Evolutionary conservation across 2,797 vertebrate species (phyloP), one percentile per base, ranked within the genome.

Genomic region (Muscicapa comitata): DNA sequence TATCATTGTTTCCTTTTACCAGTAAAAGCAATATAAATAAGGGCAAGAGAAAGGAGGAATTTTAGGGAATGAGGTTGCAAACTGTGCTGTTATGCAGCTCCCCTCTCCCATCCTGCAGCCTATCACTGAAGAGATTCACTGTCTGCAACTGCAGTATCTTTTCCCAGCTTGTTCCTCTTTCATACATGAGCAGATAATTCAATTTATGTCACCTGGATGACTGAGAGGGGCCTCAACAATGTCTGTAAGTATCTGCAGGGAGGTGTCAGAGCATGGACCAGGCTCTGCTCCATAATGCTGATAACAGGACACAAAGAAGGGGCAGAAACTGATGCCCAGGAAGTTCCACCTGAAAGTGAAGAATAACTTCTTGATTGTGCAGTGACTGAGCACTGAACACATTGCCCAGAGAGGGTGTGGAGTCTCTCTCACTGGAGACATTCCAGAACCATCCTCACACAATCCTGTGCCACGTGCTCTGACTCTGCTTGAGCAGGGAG

Each of bases 21-120:
- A 93, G 23, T 24, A 85, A 91, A 75, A 89, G 38, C 74, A 93
- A 79, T n/a, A 85, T 10, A 93, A 93, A 61, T 24, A 82, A 68
- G 13, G 58, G 25, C 35, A 76, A 89, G 29, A 82, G 53, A 76
- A 82, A 65, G n/a, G 45, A 59, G 48, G 78, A 83, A 71, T 31
- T 21, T 58, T 31, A 86, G 17, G 31, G 48, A 92, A 71, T 17
- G 24, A 33, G 53, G 15, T 3, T 78, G 42, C 71, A 67, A 85
- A 87, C 25, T 28, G n/a, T 75, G 83, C 8, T 61, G 50, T 19
- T 63, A 19, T 38, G 86, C 62, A 73, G 42, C 31, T 58, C 18
- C 17, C 12, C 8, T 75, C 53, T 57, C 58, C 55, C 2, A 1
- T 38, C 33, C 70, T 72, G 31, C 21, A 78, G 6, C 29, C 25